phyloP scores from a whole-genome alignment of 2,888 invertebrate species.

The Omphaloscelis lunosa region DNA sequence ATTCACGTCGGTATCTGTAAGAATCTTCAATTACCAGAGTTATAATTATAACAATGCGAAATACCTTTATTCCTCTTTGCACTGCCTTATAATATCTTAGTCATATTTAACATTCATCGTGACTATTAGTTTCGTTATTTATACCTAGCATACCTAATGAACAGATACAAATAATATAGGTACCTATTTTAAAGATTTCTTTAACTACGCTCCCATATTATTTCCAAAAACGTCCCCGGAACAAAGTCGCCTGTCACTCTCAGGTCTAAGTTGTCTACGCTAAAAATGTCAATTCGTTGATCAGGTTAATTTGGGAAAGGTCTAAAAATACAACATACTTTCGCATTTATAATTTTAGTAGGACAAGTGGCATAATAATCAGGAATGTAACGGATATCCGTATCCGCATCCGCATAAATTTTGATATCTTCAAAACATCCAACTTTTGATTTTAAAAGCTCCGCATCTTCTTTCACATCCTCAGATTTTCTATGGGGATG shows the following conservation, averaged over 20 bases:
- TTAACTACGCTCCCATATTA: no score
- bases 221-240: fast-evolving
- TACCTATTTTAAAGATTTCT: no score
- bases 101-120: conserved; percentile 4
- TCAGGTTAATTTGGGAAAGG: background rate
- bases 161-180: no score
- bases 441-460: no score
- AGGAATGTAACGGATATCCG: no score
- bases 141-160: no score
- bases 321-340: background rate
- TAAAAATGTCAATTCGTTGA: background rate
- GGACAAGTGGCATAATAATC: background rate
- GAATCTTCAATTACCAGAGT: background rate
- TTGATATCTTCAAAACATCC: no score
- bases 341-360: background rate
- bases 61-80: background rate
- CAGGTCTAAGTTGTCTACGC: background rate
- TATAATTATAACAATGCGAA: background rate
- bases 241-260: background rate
- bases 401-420: no score
- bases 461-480: no score
- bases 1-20: no score
- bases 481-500: no score
- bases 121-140: conserved; percentile 6
- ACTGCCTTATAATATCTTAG: no score